A percentile compares a stretch with the other conserved stretches of the same genome.
phyloP scores from a whole-genome alignment of 2,113 vertebrate genomes.

The Mirza zaza region DNA sequence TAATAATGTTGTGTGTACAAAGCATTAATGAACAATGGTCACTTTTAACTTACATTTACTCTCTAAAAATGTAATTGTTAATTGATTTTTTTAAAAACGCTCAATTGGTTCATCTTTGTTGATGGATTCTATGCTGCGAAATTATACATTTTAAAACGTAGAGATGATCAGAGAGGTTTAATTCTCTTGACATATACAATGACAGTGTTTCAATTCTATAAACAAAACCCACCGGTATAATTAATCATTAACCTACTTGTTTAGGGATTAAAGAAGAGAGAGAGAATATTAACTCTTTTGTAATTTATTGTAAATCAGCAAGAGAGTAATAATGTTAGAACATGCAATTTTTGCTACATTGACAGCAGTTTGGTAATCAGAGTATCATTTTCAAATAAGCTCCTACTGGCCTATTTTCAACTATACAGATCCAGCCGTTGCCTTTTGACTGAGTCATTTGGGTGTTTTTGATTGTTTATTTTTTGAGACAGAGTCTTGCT shows the following conservation, averaged over 20 bases:
- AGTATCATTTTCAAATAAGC: not conserved
- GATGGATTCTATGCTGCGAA: not conserved
- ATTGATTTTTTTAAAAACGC: slow-evolving; percentile 1
- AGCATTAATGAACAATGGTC: not conserved
- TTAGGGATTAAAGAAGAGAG: slow-evolving; percentile 31
- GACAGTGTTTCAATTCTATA: slow-evolving; percentile 33
- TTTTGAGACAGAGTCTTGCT: no score
- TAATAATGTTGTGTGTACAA: not conserved
- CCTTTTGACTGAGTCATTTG: not conserved
- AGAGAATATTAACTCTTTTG: slow-evolving; percentile 45
- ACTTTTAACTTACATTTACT: not conserved
- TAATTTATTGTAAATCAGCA: not conserved
- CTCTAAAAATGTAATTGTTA: not conserved
- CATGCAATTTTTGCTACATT: not conserved
- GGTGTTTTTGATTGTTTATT: no score
- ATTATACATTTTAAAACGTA: not conserved
- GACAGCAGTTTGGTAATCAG: not conserved
- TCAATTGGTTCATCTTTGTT: not conserved
- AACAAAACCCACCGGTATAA: slow-evolving; percentile 7
- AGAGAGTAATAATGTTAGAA: slow-evolving; percentile 11
- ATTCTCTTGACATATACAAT: slow-evolving; percentile 20
- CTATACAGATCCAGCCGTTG: not conserved
- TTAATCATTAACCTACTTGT: slow-evolving; percentile 70
- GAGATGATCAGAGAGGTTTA: slow-evolving; percentile 1
- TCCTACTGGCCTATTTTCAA: not conserved